Base-by-base conservation (phyloP, 2,797 vertebrate genomes). In the Acropternis orthonyx region DNA sequence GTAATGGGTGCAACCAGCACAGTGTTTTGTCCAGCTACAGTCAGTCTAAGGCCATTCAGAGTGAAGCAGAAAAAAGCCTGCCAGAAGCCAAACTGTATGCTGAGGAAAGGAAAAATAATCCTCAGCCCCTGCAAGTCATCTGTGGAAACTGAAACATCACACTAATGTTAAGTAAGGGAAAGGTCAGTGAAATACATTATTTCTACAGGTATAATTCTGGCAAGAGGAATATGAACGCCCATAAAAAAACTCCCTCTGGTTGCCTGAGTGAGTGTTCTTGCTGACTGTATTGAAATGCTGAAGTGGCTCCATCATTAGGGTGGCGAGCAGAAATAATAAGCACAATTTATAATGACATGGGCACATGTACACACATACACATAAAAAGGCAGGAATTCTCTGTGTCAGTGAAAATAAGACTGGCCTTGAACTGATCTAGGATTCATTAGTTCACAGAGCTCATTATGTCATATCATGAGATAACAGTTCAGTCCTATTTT, bases 381-480 rank as follows among this genome's bases (percentile, higher is more conserved):
- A 62, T 27, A 30, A 12, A 63, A 37, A 69, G 34, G 32, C 8
- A 91, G 85, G 59, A 79, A 73, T 83, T 72, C 36, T 72, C 43
- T 63, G 37, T 87, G 58, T 81, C 85, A 73, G 55, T 73, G 52
- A 73, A 95, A 94, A 78, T 52, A 62, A 69, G 55, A 37, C 27
- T 75, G 39, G 7, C 11, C 26, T 26, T 3, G 5, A 65, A 59
- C 1, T 73, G 69, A 78, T 84, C 66, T 58, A 78, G 39, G 69
- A 78, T 93, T 93, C 69, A 69, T 91, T 92, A 91, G 51, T 68
- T 89, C 85, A 88, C 74, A 71, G 66, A 79, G 17, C n/a, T 95
- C 75, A 27, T 88, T 91, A 67, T 86, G 76, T 83, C 54, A 48
- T 83, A n/a, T 76, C 76, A 78, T 82, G 71, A 88, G 51, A 39